These are phyloP conservation scores for zebrafish (Danio rerio) DNA, from an alignment of 2,113 vertebrate species.

Conservation along the genomic window DNA sequence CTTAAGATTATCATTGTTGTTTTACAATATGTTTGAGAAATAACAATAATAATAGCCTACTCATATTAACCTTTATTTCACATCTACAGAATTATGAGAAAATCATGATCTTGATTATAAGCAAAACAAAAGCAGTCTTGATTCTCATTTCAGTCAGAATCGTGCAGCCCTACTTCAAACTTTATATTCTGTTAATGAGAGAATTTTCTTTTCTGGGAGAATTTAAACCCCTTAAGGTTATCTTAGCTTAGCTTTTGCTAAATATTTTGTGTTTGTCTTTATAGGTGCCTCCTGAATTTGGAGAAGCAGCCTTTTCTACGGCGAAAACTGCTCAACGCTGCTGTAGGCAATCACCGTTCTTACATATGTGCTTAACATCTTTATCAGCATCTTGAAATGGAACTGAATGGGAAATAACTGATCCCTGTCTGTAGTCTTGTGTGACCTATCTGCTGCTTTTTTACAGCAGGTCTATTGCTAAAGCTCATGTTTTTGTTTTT, in stretches of 20 bases:
- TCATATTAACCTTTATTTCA: too few relatives aligned
- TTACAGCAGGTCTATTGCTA: background rate
- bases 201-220: too few relatives aligned
- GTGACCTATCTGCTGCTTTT: background rate
- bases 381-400: background rate
- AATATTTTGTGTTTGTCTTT: background rate
- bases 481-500: background rate
- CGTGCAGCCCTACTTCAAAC: too few relatives aligned
- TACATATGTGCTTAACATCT: background rate
- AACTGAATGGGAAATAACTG: background rate
- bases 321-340: conserved; percentile 36
- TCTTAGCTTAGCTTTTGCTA: conserved; percentile 44
- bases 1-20: too few relatives aligned
- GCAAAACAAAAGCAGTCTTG: too few relatives aligned
- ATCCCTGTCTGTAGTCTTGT: background rate
- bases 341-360: conserved; percentile 33
- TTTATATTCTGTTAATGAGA: too few relatives aligned
- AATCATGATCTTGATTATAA: too few relatives aligned
- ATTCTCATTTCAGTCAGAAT: too few relatives aligned
- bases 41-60: too few relatives aligned
- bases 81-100: too few relatives aligned
- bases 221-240: conserved; percentile 23
- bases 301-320: conserved; percentile 28
- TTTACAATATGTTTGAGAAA: too few relatives aligned
- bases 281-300: conserved; percentile 36